Base-by-base conservation (phyloP, 2,797 vertebrate species). In the Myotis daubentonii region DNA sequence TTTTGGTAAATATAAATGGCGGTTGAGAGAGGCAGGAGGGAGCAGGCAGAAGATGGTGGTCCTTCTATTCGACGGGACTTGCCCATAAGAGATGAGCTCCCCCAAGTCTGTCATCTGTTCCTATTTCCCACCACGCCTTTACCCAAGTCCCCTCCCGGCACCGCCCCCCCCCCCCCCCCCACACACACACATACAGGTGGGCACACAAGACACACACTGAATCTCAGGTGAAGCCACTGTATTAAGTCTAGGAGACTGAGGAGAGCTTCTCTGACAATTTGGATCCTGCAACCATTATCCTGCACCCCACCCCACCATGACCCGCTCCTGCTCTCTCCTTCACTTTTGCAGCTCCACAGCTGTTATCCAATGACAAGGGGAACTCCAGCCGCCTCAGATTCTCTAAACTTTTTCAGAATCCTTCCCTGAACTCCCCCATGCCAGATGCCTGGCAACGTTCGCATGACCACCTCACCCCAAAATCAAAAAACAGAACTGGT, bases 391-490 rank as follows among this genome's bases (percentile, higher is more conserved):
- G 84, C 19, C 47, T 68, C 57, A 20, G 36, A 38, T 49, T 57
- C 93, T 79, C 49, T 49, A 71, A 53, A 81, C 68, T 51, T 87
- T 87, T 78, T 87, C 87, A 74, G 72, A 93, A 83, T 51, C 65
- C 41, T 49, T 57, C 47, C 30, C n/a, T 17, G 57, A 80, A 51
- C 20, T 55, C 81, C 33, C 3, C 12, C 41, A 72, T 91, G 74
- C 62, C 80, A 93, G 55, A 87, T 60, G 81, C 68, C 92, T 91
- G 75, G 72, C 80, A 49, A 51, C 23, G 11, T 65, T 86, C 93
- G 55, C 80, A 36, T 6, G 75, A 81, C 33, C 72, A 44, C 70
- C 75, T 92, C 94, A 78, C 89, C 47, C 85, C 87, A 62, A 76
- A 49, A 95, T n/a, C 8, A 11, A 76, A 76, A 84, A 6, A 49